Conservation (phyloP, 2,888 invertebrate genomes). For the Hololepta plana region DNA sequence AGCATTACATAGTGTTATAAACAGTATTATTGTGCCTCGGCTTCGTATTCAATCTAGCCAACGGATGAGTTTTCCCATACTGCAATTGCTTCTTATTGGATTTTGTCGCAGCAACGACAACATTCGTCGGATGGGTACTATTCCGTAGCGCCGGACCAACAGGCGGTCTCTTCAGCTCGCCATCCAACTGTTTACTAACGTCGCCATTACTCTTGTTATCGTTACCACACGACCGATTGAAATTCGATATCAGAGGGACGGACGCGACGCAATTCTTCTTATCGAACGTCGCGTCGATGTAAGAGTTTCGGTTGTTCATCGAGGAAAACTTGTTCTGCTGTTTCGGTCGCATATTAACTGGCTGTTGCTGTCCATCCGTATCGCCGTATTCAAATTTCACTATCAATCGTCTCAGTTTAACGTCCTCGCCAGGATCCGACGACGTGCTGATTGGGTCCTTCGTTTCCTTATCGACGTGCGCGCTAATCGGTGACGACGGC, state of each 20-base stretch:
- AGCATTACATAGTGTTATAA: conserved; percentile 73
- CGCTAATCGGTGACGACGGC: conserved; percentile 45
- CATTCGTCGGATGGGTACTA: conserved; percentile 25
- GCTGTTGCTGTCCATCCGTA: conserved; percentile 14
- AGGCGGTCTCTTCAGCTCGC: too few species aligned
- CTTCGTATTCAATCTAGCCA: conserved; percentile 70
- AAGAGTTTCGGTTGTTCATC: conserved; percentile 19
- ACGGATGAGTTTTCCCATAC: conserved; percentile 83
- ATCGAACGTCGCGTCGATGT: conserved; percentile 21
- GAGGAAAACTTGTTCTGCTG: conserved; percentile 9
- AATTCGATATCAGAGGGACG: too few species aligned
- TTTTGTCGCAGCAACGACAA: conserved; percentile 42
- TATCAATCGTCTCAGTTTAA: conserved; percentile 57
- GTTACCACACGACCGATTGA: too few species aligned
- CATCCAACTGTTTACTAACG: too few species aligned
- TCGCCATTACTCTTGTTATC: too few species aligned
- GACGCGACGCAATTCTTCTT: too few species aligned
- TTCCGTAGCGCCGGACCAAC: conserved; percentile 23
- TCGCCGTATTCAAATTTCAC: conserved; percentile 65
- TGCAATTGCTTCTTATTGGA: conserved; percentile 68
- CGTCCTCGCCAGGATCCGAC: conserved; percentile 31
- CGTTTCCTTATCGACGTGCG: conserved; percentile 14
- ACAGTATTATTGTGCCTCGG: conserved; percentile 63
- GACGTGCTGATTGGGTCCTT: conserved; percentile 11
- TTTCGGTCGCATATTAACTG: conserved; percentile 15